Base-by-base conservation (phyloP, 2,888 invertebrate species). In the Linnaemya tessellans region DNA sequence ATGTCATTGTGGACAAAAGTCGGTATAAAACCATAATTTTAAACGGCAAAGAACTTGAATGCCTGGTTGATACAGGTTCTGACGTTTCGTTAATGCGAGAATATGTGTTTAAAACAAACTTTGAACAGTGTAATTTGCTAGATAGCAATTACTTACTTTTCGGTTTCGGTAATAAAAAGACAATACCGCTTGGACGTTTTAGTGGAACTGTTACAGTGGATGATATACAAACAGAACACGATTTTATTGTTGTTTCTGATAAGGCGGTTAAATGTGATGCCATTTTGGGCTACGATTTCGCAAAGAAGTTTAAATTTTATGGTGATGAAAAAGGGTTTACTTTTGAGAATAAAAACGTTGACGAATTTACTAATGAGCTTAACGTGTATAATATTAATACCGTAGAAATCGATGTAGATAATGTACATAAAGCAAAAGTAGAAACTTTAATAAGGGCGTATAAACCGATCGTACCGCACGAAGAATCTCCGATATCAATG, bases 261-360 rank as follows among this genome's bases (percentile, higher is more conserved):
- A 70, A 64, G 56, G 60, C 46, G 11, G 65, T 86, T 18, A 74
- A 80, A 70, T 67, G 67, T 54, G 77, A 77, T 30, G 84, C 62
- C 41, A 43, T 80, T 25, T 20, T 86, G 1, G 79, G 84, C 15
- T 84, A 65, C 35, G 81, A 84, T 71, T 83, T 86, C 49, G 13
- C 49, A 18, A 35, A 62, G 3, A 79, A 68, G 18, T 79, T 74
- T 60, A 43, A 73, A 22, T 49, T 71, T 60, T 38, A 30, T 22
- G 46, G 41, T 43, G 58, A 58, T 30, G 35, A 58, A n/a, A 58
- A 58, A 25, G 30, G 73, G 0, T 78, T 67, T 65, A 73, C n/a
- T 30, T 79, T 84, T 68, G 35, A 49, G 30, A 18, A 51, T 54
- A 56, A 38, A 22, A 35, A 49, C 56, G 2, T 3, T 18, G 80